Evolutionary conservation across 1,140 invertebrate species (phyloP).

Genomic region (Drosophila pruinosa): DNA sequence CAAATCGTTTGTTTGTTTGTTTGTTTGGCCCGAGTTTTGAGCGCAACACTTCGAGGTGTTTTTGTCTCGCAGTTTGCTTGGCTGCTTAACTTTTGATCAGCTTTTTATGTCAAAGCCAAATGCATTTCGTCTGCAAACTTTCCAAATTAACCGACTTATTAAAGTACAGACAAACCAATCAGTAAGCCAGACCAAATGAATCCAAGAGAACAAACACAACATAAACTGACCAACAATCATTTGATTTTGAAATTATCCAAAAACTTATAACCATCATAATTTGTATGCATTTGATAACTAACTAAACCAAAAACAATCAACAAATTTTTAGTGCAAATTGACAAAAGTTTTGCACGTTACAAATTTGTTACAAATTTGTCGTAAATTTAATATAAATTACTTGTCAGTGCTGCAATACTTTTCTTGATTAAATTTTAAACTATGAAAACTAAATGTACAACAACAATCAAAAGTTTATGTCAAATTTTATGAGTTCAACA

Average conservation of each 20-base stretch:
- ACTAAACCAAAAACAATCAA: conserved; percentile 15
- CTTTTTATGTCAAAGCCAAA: conserved; percentile 63
- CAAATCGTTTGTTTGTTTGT: conserved; percentile 9
- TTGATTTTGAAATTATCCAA: background rate
- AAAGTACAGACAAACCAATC: conserved; percentile 34
- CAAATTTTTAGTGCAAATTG: conserved; percentile 1
- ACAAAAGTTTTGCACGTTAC: conserved; percentile 13
- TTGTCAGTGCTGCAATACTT: background rate
- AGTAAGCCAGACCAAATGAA: background rate
- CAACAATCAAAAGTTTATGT: background rate
- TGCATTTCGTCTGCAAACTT: conserved; percentile 68
- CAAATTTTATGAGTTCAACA: too few relatives aligned
- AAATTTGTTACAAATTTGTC: background rate
- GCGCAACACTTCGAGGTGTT: conserved; percentile 43
- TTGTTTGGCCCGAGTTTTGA: conserved; percentile 35
- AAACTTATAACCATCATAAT: background rate
- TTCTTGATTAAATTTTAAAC: background rate
- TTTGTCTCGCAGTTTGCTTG: too few relatives aligned
- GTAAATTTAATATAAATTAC: conserved; percentile 4
- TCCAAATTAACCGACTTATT: conserved; percentile 34
- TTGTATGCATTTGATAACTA: conserved; percentile 2
- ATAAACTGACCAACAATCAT: background rate
- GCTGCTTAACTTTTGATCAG: conserved; percentile 71
- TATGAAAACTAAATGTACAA: background rate
- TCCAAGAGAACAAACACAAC: background rate